Base-by-base conservation (phyloP, 1,140 invertebrate species). In the Dendrolimus kikuchii region DNA sequence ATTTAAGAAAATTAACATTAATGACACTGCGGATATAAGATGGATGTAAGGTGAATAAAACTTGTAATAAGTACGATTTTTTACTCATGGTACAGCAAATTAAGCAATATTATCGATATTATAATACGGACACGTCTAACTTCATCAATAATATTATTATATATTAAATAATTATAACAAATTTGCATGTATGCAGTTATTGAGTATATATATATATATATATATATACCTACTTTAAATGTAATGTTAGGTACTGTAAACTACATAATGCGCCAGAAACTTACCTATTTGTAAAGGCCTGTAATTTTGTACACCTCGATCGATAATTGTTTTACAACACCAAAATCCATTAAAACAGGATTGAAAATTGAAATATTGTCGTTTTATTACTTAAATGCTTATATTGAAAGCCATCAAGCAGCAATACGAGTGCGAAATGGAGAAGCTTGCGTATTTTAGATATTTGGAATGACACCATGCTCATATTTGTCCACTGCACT, bases 221-320 rank as follows among this genome's bases (percentile, higher is more conserved):
- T n/a, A n/a, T n/a, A n/a, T 23, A 23, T 23, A 23, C 23, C 23
- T 23, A 23, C 23, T 23, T 23, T 2, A 23, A 23, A 23, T 23
- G 23, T 23, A 45, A 51, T 65, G 74, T 54, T 57, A 66, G 63
- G 60, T 68, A 68, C 56, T 71, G 55, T 77, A 71, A 23, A 67
- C 59, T 67, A 71, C 66, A 57, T 66, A 72, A 73, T 63, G 68
- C 65, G 68, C 68, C 71, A 71, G 73, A 74, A 76, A 73, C 55
- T 61, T 70, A 67, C 62, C 60, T 69, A 67, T 68, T 62, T 79
- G 71, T 81, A 84, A 81, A 78, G 67, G 73, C 79, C 72, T 82
- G 79, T 82, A 82, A 85, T 85, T 85, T 85, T 82, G 71, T 85
- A 82, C 81, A 82, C 75, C 61, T 73, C 71, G 71, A 79, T 73